These are phyloP conservation scores for Bombyx huttoni DNA, from an alignment of 2,888 invertebrate species.

Conservation along the genomic window DNA sequence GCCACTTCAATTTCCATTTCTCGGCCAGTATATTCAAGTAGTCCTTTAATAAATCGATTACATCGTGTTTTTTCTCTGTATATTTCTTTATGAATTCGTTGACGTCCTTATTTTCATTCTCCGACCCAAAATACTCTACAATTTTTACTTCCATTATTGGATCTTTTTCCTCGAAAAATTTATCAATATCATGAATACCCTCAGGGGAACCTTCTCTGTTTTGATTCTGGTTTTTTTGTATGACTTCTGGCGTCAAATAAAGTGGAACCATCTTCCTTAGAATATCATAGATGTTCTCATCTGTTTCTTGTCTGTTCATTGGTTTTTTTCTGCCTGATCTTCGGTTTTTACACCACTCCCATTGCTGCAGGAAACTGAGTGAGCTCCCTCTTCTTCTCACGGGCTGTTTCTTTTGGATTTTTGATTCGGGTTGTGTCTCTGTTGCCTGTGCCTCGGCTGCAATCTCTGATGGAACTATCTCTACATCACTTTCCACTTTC, in stretches of 20 bases:
- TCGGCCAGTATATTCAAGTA: constrained; percentile 70
- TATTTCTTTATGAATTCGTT: constrained; percentile 74
- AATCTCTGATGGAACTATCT: constrained; percentile 27
- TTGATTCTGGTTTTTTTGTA: constrained; percentile 49
- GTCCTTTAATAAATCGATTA: constrained; percentile 73
- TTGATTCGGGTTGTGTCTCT: constrained; percentile 36
- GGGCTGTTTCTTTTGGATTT: constrained; percentile 58
- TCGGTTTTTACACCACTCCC: constrained; percentile 82
- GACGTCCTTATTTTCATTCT: constrained; percentile 76
- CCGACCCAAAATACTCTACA: constrained; percentile 76
- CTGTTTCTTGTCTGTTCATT: constrained; percentile 68
- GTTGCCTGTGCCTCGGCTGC: constrained; percentile 21
- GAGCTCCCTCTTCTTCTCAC: constrained; percentile 81
- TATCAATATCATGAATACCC: constrained; percentile 71
- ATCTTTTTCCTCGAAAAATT: constrained; percentile 70
- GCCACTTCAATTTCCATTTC: constrained; percentile 78
- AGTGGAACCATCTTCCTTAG: constrained; percentile 77
- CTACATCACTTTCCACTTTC: constrained; percentile 46
- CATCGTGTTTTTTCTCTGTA: constrained; percentile 69
- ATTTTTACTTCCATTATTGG: constrained; percentile 16
- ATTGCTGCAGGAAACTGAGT: constrained; percentile 79
- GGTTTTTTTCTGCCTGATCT: constrained; percentile 65
- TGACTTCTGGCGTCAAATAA: constrained; percentile 60
- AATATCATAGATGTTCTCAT: constrained; percentile 78
- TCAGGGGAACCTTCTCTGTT: constrained; percentile 73